Evolutionary conservation across 2,888 invertebrate species (phyloP).

Genomic region (Rhingia campestris): DNA sequence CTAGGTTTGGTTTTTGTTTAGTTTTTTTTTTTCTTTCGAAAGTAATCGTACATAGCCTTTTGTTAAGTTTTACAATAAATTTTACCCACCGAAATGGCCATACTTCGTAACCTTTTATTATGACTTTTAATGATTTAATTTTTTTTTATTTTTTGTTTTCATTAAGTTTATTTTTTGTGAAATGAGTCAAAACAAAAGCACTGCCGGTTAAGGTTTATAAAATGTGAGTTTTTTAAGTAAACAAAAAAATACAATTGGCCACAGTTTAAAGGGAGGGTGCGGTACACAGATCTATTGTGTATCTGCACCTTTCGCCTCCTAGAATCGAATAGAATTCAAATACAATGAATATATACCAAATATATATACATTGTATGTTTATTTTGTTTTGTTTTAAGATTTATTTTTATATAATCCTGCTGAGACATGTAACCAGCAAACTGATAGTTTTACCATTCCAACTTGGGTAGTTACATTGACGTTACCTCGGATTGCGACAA

Average conservation of each 20-base stretch:
- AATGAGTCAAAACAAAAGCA: conserved; percentile 32
- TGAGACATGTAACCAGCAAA: conserved; percentile 28
- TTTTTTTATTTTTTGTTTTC: background rate
- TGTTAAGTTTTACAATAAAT: conserved; percentile 49
- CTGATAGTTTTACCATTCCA: conserved; percentile 46
- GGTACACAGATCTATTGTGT: background rate
- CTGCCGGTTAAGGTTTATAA: conserved; percentile 19
- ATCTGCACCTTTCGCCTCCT: conserved; percentile 11
- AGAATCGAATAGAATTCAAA: conserved; percentile 39
- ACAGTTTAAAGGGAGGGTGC: conserved; percentile 9
- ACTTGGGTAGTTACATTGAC: conserved; percentile 54
- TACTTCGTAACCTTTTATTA: conserved; percentile 33
- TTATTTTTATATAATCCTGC: conserved; percentile 42
- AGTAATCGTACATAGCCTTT: conserved; percentile 34
- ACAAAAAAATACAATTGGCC: conserved; percentile 6
- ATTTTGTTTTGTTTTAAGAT: conserved; percentile 26
- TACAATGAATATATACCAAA: conserved; percentile 32
- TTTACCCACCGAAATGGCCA: conserved; percentile 42
- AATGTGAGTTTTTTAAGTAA: conserved; percentile 8
- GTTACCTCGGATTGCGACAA: conserved; percentile 53
- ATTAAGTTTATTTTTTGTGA: conserved; percentile 13
- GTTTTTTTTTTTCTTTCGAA: conserved; percentile 12
- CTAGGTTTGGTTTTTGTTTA: conserved; percentile 6
- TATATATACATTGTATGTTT: conserved; percentile 30
- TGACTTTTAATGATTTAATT: conserved; percentile 19